Evolutionary conservation across 2,113 vertebrate species (phyloP).

Genomic region (Stegostoma tigrinum): DNA sequence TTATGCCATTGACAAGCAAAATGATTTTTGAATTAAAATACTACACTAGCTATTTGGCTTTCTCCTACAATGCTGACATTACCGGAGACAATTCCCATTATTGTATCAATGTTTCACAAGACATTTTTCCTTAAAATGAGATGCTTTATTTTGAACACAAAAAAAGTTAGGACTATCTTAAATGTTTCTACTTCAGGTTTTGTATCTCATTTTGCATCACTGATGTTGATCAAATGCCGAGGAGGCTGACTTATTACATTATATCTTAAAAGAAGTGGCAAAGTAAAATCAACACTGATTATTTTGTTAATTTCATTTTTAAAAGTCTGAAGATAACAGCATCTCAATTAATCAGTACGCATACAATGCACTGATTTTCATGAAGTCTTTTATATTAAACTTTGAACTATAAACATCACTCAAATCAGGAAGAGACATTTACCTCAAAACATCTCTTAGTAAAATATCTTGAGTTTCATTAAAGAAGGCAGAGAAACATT

Average conservation of each 20-base stretch:
- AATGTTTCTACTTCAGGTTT: neutral
- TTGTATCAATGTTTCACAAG: neutral
- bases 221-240: neutral
- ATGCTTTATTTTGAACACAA: neutral
- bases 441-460: neutral
- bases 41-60: neutral
- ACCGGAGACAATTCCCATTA: neutral
- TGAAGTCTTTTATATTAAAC: neutral
- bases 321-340: neutral
- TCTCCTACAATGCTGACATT: neutral
- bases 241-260: neutral
- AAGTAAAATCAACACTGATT: neutral
- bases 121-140: neutral
- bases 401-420: neutral
- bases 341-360: neutral
- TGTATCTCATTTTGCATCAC: neutral
- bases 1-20: neutral
- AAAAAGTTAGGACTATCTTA: neutral
- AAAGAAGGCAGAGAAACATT: neutral
- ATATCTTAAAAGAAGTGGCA: neutral
- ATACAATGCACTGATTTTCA: neutral
- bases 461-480: neutral
- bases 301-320: neutral
- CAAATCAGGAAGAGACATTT: neutral
- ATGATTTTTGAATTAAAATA: neutral